Percentiles rank a stretch among this genome's conserved stretches.
Conservation (phyloP, 2,113 vertebrate species). For the Hypocryptadius cinnamomeus region DNA sequence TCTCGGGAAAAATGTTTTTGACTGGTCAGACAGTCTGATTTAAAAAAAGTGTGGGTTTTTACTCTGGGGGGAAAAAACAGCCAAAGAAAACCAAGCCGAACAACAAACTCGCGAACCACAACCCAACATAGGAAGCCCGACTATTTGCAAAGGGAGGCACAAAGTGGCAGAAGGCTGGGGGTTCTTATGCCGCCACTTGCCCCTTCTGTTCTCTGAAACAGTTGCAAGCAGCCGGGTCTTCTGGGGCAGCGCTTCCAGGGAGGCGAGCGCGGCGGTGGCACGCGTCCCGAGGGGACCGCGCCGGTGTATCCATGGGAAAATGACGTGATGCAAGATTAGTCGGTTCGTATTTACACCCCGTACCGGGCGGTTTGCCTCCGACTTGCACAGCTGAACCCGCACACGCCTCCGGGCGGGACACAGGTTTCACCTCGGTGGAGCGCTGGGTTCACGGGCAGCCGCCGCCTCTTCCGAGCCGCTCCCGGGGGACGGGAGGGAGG, state of each 20-base stretch:
- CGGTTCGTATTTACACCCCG: too few relatives aligned
- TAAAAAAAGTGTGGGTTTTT: not conserved
- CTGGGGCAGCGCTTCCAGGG: not conserved
- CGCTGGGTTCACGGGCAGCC: not conserved
- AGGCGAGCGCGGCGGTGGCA: not conserved
- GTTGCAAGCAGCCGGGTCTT: not conserved
- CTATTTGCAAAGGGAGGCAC: not conserved
- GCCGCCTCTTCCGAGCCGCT: not conserved
- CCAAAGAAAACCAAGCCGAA: not conserved
- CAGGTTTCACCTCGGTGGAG: not conserved
- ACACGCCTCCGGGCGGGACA: not conserved
- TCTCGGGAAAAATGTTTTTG: not conserved
- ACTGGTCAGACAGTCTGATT: not conserved
- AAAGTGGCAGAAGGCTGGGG: accelerated
- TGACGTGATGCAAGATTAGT: accelerated
- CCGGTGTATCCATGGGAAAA: accelerated
- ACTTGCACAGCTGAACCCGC: not conserved
- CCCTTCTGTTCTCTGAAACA: not conserved
- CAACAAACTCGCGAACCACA: not conserved
- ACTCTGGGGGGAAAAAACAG: accelerated
- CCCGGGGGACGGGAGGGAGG: not conserved
- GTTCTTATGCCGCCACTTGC: not conserved
- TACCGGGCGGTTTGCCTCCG: too few relatives aligned
- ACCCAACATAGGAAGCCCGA: not conserved
- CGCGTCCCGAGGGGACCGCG: not conserved